These are phyloP conservation scores for Euura lappo DNA, from an alignment of 1,140 invertebrate species.

Conservation along the genomic window DNA sequence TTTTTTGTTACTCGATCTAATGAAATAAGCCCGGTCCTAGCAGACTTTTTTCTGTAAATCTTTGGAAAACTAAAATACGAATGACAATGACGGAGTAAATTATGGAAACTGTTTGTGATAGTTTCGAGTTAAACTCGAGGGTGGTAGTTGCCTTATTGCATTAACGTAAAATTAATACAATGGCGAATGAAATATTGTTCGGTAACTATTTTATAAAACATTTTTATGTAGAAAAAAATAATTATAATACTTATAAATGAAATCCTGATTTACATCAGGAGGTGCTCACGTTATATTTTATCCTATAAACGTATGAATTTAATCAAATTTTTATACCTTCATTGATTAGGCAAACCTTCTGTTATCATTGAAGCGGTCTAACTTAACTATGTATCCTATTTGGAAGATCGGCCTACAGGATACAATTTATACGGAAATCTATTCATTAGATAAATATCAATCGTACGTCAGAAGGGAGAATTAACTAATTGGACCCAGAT, in stretches of 20 bases:
- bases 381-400: background rate
- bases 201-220: constrained; percentile 47
- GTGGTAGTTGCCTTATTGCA: constrained; percentile 47
- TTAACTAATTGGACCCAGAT: background rate
- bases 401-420: background rate
- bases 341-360: background rate
- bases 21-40: background rate
- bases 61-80: background rate
- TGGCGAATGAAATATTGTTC: constrained; percentile 26
- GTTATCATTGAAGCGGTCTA: background rate
- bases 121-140: constrained; percentile 38
- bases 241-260: constrained; percentile 22
- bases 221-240: constrained; percentile 17
- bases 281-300: constrained; percentile 8
- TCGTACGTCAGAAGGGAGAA: background rate
- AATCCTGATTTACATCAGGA: constrained; percentile 27
- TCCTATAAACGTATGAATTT: background rate
- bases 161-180: constrained; percentile 38
- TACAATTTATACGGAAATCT: background rate
- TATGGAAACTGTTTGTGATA: constrained; percentile 43
- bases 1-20: no score
- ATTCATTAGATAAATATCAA: background rate
- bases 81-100: background rate
- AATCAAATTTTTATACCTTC: background rate
- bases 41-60: background rate